Evolutionary conservation across 2,888 invertebrate species (phyloP).

Genomic region (Hypomecis atomaria): DNA sequence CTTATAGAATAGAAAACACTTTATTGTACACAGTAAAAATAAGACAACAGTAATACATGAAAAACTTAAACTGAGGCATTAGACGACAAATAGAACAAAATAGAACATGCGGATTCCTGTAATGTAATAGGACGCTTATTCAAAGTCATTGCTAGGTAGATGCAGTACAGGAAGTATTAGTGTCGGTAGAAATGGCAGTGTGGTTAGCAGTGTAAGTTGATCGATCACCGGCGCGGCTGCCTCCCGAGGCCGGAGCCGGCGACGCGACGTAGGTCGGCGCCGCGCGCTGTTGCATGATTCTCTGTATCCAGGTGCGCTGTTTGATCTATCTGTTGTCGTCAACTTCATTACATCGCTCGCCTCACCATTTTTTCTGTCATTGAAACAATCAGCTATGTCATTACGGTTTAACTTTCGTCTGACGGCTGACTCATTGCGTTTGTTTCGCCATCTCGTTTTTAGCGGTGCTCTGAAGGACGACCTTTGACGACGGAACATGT

Average conservation of each 20-base stretch:
- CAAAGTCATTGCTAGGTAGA: background rate
- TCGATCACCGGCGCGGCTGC: constrained; percentile 35
- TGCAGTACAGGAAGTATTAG: background rate
- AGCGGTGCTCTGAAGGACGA: background rate
- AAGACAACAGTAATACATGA: too few species aligned
- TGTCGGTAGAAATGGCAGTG: background rate
- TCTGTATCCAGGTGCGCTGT: constrained; percentile 41
- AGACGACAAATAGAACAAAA: too few species aligned
- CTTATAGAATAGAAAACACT: too few species aligned
- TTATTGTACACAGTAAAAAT: too few species aligned
- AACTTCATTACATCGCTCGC: constrained; percentile 11
- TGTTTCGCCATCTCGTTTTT: background rate
- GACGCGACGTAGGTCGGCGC: constrained; percentile 36
- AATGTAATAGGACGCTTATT: background rate
- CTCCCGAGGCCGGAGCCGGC: constrained; percentile 16
- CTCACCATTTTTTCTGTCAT: constrained; percentile 14
- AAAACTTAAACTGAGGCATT: too few species aligned
- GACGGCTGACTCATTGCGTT: constrained; percentile 9
- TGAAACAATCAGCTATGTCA: constrained; percentile 10
- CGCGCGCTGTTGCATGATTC: constrained; percentile 31
- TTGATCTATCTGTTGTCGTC: constrained; percentile 34
- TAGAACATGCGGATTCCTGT: too few species aligned
- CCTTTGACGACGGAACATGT: background rate
- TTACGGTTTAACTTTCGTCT: constrained; percentile 23
- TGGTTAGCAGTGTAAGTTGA: constrained; percentile 20